Conservation (phyloP, 2,888 invertebrate species). For the Drosophila tanythrix region DNA sequence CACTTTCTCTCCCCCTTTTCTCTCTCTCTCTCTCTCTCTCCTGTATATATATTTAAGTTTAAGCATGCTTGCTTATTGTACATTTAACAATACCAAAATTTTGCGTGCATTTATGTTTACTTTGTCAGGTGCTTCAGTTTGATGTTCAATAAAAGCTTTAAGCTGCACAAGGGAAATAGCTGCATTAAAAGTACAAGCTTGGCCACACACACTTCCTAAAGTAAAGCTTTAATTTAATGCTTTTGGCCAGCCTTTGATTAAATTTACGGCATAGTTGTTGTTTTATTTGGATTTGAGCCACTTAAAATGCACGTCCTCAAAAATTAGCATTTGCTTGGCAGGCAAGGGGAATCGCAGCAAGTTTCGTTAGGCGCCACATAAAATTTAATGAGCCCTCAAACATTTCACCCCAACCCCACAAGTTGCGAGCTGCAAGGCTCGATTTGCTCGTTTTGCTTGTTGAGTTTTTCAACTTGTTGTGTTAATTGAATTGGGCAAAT, state of each 20-base stretch:
- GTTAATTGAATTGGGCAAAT: constrained; percentile 74
- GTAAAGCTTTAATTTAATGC: constrained; percentile 7
- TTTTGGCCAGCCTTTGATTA: constrained; percentile 22
- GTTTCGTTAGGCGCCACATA: constrained; percentile 53
- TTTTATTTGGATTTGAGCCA: constrained; percentile 53
- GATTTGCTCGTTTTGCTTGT: constrained; percentile 48
- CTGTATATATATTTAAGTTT: neutral
- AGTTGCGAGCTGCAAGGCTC: neutral
- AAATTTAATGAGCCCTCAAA: constrained; percentile 74
- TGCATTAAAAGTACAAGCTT: constrained; percentile 40
- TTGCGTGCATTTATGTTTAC: constrained; percentile 38
- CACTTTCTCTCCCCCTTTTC: neutral
- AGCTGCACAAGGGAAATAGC: constrained; percentile 53
- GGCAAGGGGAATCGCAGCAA: constrained; percentile 14
- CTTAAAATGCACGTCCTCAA: constrained; percentile 46
- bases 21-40: neutral
- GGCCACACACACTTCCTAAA: neutral
- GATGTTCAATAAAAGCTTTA: constrained; percentile 65
- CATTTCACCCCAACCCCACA: constrained; percentile 4
- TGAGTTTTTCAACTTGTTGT: constrained; percentile 52
- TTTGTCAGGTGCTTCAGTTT: constrained; percentile 55
- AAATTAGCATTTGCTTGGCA: constrained; percentile 64
- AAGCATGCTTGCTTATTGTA: constrained; percentile 1
- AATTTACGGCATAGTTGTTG: constrained; percentile 32
- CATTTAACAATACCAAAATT: constrained; percentile 14